Evolutionary conservation across 2,888 invertebrate genomes (phyloP).

Genomic region (Dinocampus coccinellae): DNA sequence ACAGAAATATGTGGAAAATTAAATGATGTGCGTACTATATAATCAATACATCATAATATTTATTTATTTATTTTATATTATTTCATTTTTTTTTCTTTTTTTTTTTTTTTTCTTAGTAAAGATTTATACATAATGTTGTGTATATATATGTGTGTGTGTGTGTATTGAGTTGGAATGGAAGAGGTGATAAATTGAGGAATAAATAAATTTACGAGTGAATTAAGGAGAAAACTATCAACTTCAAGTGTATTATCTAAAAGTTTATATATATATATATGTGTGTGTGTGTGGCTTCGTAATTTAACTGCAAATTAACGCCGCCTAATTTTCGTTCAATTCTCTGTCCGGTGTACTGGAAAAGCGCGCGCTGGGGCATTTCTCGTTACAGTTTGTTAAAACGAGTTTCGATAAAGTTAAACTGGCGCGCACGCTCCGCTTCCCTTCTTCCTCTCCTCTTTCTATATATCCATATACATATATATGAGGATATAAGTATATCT

Average conservation of each 20-base stretch:
- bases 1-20: no score
- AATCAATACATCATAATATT: no score
- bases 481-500: no score
- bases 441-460: constrained; percentile 8
- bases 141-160: constrained; percentile 16
- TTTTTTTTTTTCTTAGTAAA: no score
- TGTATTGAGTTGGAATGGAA: background rate
- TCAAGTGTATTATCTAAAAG: background rate
- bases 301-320: constrained; percentile 55
- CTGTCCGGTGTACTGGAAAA: constrained; percentile 48
- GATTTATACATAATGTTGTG: no score
- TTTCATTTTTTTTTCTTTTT: no score
- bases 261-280: constrained; percentile 9
- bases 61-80: no score
- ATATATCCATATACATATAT: background rate
- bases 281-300: constrained; percentile 47
- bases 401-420: constrained; percentile 62
- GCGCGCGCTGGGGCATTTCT: constrained; percentile 47
- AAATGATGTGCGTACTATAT: no score
- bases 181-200: background rate
- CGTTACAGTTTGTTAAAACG: constrained; percentile 53
- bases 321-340: constrained; percentile 60
- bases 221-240: constrained; percentile 6
- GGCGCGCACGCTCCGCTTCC: constrained; percentile 41
- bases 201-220: constrained; percentile 14